Conservation (phyloP, 2,797 vertebrate genomes). For the Argyrosomus regius region DNA sequence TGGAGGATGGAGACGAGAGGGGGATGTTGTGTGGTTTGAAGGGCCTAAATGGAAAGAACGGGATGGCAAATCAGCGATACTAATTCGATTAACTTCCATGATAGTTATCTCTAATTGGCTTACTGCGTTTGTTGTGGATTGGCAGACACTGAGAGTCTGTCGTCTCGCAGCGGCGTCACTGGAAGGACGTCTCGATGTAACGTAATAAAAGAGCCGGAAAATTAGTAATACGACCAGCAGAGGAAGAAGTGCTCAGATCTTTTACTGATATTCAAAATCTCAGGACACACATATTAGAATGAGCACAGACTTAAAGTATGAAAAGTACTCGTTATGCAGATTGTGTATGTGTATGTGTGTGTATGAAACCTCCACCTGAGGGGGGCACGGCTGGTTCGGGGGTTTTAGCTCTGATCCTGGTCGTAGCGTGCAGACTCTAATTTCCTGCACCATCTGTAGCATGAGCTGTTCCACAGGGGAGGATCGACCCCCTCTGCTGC, state of each 20-base stretch:
- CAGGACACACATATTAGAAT: not conserved
- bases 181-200: not conserved
- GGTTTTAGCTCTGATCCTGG: conserved; percentile 60
- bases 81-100: conserved; percentile 64
- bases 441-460: conserved; percentile 76
- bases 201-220: conserved; percentile 5
- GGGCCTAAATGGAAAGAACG: conserved; percentile 55
- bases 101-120: conserved; percentile 71
- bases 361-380: conserved; percentile 26
- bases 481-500: conserved; percentile 31
- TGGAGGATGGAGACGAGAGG: not conserved
- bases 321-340: not conserved
- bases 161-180: conserved; percentile 21
- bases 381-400: conserved; percentile 10
- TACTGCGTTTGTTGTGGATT: conserved; percentile 51
- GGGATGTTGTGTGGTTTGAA: conserved; percentile 15
- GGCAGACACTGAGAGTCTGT: conserved; percentile 54
- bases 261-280: not conserved
- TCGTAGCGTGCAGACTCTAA: conserved; percentile 61
- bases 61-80: conserved; percentile 56
- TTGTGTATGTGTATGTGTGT: too few species aligned
- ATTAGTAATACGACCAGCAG: not conserved
- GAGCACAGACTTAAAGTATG: not conserved
- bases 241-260: not conserved
- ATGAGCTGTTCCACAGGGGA: conserved; percentile 27